Conservation (phyloP, 92 coral and sea anemone genomes). For the Epizoanthus scotinus region DNA sequence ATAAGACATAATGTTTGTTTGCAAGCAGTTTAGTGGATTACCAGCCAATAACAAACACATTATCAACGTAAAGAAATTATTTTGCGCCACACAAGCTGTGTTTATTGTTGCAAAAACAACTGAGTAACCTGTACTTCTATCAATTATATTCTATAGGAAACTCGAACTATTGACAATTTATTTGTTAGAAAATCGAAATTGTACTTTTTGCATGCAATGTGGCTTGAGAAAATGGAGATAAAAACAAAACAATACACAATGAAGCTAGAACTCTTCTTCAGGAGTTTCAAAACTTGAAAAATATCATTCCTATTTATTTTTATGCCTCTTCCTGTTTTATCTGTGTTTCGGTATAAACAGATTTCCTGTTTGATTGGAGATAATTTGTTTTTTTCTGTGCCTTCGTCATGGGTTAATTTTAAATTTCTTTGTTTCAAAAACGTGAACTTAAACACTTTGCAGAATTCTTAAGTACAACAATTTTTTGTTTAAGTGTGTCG, state of each 20-base stretch:
- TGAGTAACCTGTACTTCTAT: too few relatives aligned
- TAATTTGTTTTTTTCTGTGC: constrained; percentile 27
- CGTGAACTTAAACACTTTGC: constrained; percentile 54
- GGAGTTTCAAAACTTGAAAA: not conserved
- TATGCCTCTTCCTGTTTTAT: not conserved
- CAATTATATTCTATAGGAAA: not conserved
- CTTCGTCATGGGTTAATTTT: constrained; percentile 33
- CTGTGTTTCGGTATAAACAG: not conserved
- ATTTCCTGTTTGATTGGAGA: not conserved
- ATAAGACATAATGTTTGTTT: not conserved
- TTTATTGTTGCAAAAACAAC: not conserved
- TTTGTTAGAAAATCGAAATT: not conserved
- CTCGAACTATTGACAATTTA: not conserved
- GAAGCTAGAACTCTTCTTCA: not conserved
- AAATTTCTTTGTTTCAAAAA: constrained; percentile 54
- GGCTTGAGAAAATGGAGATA: not conserved
- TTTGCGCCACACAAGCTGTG: not conserved
- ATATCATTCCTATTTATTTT: constrained; percentile 29
- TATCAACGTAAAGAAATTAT: not conserved
- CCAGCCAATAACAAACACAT: not conserved
- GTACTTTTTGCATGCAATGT: not conserved
- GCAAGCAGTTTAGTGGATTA: not conserved
- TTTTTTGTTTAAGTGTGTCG: constrained; percentile 45
- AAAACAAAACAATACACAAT: constrained; percentile 2
- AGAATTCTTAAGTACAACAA: constrained; percentile 39